Evolutionary conservation across 2,113 vertebrate genomes (phyloP).

Genomic region (Falcunculus frontatus): DNA sequence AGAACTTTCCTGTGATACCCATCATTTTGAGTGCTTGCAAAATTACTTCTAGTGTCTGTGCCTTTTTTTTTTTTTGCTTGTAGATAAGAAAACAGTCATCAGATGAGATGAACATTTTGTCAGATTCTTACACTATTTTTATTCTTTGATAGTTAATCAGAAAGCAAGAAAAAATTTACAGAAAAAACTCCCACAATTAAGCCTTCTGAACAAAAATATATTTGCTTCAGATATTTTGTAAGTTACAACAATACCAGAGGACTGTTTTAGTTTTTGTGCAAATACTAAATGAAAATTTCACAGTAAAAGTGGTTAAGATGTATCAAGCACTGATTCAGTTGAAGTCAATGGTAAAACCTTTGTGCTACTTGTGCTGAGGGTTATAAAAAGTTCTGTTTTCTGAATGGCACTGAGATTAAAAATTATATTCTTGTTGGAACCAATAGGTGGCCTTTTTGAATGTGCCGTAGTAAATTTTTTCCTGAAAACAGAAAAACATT

Average conservation of each 20-base stretch:
- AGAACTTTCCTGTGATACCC: neutral
- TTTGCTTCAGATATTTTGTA: neutral
- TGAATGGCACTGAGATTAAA: neutral
- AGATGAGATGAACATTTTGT: neutral
- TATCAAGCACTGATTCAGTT: neutral
- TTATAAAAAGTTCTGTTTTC: neutral
- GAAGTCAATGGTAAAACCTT: neutral
- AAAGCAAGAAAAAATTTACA: neutral
- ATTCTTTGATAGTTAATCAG: neutral
- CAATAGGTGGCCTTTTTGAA: neutral
- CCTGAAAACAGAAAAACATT: neutral
- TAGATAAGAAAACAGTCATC: constrained; percentile 12
- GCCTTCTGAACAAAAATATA: neutral
- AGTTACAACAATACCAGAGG: neutral
- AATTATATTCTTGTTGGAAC: neutral
- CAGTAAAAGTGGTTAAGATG: neutral
- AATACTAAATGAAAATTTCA: neutral
- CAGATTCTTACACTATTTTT: neutral
- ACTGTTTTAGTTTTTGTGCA: neutral
- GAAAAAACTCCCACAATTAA: neutral
- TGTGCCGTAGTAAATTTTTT: neutral
- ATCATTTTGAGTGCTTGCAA: neutral
- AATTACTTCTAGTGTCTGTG: neutral
- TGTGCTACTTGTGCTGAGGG: neutral
- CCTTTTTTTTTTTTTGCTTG: neutral